Percentiles rank a stretch among this genome's conserved stretches.
These are phyloP conservation scores for Nomada hirtipes DNA, from an alignment of 2,888 invertebrate species.

Conservation along the genomic window DNA sequence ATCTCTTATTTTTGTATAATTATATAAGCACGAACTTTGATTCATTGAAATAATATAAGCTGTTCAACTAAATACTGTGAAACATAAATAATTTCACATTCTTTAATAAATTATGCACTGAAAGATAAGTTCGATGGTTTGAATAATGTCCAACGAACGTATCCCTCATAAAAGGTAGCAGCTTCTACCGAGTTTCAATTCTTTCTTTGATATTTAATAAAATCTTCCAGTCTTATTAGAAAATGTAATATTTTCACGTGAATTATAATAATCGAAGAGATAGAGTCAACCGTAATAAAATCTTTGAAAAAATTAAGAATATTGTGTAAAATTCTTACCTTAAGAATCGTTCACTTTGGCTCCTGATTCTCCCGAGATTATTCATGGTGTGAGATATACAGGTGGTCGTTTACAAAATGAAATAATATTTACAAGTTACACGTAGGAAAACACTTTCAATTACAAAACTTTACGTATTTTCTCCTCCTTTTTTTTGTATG, in stretches of 20 bases:
- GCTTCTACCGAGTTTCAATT: no score
- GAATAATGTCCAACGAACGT: no score
- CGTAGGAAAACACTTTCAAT: not conserved
- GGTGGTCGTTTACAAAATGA: no score
- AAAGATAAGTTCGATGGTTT: no score
- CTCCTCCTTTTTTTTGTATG: not conserved
- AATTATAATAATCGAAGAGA: not conserved
- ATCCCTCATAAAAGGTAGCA: not conserved
- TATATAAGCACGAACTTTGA: no score
- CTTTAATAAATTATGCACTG: no score
- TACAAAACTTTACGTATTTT: not conserved
- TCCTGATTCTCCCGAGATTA: not conserved
- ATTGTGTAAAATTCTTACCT: constrained; percentile 2
- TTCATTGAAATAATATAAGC: no score
- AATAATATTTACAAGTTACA: not conserved
- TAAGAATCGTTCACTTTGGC: not conserved
- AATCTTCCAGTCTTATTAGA: not conserved
- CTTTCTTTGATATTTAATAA: not conserved
- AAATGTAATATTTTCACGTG: not conserved
- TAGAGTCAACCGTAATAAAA: no score
- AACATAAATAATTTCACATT: no score
- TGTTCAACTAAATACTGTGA: no score
- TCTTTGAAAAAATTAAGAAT: not conserved
- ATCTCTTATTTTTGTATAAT: no score
- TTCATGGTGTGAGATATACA: not conserved